Evolutionary conservation across 2,888 invertebrate genomes (phyloP).

Genomic region (Spodoptera exigua): DNA sequence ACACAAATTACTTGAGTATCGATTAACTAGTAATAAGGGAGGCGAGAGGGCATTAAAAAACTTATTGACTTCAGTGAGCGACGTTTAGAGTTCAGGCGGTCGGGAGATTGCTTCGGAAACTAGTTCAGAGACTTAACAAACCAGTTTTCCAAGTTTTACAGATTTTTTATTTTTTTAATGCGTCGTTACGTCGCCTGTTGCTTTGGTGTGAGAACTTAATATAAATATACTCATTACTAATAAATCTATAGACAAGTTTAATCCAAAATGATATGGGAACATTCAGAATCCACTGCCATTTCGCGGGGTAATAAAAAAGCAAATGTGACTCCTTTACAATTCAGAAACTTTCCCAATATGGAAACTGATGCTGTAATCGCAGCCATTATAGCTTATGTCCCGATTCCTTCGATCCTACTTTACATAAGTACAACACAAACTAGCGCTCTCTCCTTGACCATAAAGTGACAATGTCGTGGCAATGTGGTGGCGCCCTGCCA

Average conservation of each 20-base stretch:
- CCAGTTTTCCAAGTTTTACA: slow-evolving; percentile 8
- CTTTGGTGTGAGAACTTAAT: no score
- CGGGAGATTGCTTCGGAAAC: slow-evolving; percentile 20
- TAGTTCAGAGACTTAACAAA: slow-evolving; percentile 10
- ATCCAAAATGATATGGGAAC: no score
- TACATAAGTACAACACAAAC: slow-evolving; percentile 35
- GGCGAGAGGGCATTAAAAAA: slow-evolving; percentile 37
- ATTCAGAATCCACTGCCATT: no score
- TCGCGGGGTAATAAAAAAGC: no score
- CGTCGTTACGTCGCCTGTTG: no score
- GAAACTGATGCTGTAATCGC: slow-evolving; percentile 11
- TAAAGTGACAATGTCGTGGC: slow-evolving; percentile 39
- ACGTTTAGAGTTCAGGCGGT: slow-evolving; percentile 27
- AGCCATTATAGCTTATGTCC: slow-evolving; percentile 13
- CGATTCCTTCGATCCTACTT: slow-evolving; percentile 19
- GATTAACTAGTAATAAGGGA: slow-evolving; percentile 38
- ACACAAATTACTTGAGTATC: slow-evolving; percentile 44
- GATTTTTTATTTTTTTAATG: slow-evolving; percentile 8
- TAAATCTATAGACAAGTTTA: no score
- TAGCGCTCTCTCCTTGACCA: slow-evolving; percentile 33
- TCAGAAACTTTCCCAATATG: no score
- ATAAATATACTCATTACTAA: neutral
- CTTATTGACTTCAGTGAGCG: slow-evolving; percentile 41
- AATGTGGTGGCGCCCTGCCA: slow-evolving; percentile 40
- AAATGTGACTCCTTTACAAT: no score